A percentile compares a stretch with the other conserved stretches of the same genome.
Evolutionary conservation across 2,113 vertebrate species (phyloP).

Genomic region (Mustelus asterias): DNA sequence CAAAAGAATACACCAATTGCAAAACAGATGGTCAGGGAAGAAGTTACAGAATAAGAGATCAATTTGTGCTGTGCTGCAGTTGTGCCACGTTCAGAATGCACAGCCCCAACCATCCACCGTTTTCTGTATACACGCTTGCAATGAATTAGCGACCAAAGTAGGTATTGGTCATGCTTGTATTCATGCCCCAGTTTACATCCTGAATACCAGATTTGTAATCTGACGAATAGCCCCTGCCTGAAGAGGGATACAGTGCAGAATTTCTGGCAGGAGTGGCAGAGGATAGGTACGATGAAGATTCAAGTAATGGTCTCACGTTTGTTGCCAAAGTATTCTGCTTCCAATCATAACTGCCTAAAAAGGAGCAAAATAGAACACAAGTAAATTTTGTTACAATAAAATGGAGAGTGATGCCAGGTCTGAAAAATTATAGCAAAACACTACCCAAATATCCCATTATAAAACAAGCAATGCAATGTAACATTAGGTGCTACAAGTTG

Average conservation of each 20-base stretch:
- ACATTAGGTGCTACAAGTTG: neutral
- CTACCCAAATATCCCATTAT: neutral
- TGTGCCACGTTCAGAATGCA: neutral
- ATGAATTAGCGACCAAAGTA: constrained; percentile 8
- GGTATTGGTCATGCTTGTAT: neutral
- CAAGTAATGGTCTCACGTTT: constrained; percentile 13
- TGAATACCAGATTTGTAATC: neutral
- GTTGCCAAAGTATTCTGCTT: constrained; percentile 7
- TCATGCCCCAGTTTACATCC: neutral
- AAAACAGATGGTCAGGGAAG: neutral
- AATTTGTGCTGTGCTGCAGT: neutral
- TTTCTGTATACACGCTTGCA: neutral
- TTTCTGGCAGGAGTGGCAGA: constrained; percentile 4
- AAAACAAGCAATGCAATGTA: neutral
- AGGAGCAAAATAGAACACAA: neutral
- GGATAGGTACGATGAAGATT: neutral
- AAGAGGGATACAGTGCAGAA: constrained; percentile 18
- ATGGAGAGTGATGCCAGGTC: neutral
- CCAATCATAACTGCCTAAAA: constrained; percentile 24
- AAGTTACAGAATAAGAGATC: neutral
- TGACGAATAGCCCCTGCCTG: neutral
- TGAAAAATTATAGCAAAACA: neutral
- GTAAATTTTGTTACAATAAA: neutral
- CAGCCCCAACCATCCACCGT: neutral
- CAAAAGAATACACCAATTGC: neutral